phyloP scores from a whole-genome alignment of 2,113 vertebrate species.

The Lepus timidus region DNA sequence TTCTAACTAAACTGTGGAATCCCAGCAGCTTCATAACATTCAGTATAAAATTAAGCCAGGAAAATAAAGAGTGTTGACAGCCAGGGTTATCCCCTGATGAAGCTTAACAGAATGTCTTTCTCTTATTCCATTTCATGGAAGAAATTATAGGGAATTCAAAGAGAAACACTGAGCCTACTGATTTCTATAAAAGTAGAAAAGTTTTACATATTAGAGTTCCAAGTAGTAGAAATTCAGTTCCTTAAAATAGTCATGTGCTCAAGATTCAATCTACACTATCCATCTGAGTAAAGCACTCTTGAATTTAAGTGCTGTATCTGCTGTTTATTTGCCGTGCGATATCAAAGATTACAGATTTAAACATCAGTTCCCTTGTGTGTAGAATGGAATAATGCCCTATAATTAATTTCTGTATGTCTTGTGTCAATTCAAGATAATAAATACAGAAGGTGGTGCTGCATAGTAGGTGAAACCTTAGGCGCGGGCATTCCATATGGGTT shows the following conservation, averaged over 20 bases:
- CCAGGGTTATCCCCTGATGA: background rate
- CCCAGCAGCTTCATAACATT: constrained; percentile 27
- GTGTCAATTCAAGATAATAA: background rate
- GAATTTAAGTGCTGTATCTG: background rate
- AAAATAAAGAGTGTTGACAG: background rate
- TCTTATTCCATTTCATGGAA: constrained; percentile 7
- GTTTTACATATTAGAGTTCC: background rate
- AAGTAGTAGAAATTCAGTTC: background rate
- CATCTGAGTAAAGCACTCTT: background rate
- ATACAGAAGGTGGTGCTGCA: too few species aligned
- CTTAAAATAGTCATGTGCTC: background rate
- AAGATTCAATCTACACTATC: background rate
- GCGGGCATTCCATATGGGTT: too few species aligned
- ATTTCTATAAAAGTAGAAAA: background rate
- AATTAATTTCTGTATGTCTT: background rate
- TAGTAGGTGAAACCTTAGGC: too few species aligned
- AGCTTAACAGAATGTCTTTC: background rate
- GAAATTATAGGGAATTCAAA: background rate
- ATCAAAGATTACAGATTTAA: background rate
- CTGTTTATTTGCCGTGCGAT: background rate
- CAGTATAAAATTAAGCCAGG: constrained; percentile 36
- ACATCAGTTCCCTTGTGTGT: background rate
- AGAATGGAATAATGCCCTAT: background rate
- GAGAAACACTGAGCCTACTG: background rate
- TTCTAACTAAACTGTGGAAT: background rate